Conservation (phyloP, 2,113 vertebrate genomes). For the Cricetomys ansorgei region DNA sequence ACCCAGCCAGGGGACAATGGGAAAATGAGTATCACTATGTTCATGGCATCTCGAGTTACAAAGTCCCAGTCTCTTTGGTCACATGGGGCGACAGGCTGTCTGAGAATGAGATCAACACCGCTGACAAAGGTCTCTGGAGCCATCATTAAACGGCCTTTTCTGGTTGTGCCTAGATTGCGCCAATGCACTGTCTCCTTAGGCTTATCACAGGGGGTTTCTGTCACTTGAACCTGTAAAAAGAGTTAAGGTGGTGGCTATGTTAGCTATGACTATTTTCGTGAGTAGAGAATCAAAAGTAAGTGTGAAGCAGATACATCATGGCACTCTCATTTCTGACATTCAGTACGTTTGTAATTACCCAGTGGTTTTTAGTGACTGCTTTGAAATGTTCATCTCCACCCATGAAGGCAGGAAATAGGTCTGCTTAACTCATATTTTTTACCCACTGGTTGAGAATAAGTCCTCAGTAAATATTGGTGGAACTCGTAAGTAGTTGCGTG, state of each 20-base stretch:
- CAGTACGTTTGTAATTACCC: not conserved
- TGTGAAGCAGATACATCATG: not conserved
- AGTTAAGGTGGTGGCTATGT: not conserved
- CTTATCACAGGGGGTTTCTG: not conserved
- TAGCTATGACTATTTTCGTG: not conserved
- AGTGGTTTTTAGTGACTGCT: not conserved
- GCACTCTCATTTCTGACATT: not conserved
- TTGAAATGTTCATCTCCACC: not conserved
- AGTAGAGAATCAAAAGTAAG: not conserved
- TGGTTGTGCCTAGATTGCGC: not conserved
- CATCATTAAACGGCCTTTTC: not conserved
- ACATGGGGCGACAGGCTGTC: not conserved
- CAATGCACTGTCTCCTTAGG: not conserved
- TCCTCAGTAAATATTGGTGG: not conserved
- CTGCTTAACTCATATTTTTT: not conserved
- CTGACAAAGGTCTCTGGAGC: slow-evolving; percentile 6
- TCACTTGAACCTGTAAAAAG: not conserved
- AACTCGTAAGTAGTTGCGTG: not conserved
- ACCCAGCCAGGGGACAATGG: not conserved
- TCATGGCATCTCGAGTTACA: not conserved
- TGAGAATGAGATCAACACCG: not conserved
- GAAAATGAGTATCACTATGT: not conserved
- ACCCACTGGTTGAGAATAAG: not conserved
- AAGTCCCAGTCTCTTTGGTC: not conserved
- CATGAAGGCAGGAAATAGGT: not conserved